phyloP scores from a whole-genome alignment of 1,140 invertebrate genomes.

The Drosophila pallidifrons region DNA sequence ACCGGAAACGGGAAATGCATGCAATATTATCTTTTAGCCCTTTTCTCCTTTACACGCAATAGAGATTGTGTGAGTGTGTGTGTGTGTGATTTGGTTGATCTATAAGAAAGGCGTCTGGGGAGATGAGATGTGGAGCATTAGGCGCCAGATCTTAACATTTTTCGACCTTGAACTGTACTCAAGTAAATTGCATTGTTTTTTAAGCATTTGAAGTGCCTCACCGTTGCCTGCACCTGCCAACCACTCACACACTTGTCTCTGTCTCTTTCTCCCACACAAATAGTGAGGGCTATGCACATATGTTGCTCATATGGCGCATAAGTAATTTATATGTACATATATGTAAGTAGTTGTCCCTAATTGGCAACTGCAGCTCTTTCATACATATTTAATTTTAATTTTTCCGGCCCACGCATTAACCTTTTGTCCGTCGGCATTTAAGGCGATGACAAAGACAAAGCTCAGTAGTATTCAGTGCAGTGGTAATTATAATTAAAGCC shows the following conservation, averaged over 20 bases:
- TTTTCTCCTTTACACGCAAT: conserved; percentile 33
- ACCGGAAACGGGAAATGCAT: conserved; percentile 74
- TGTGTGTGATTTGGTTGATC: not conserved
- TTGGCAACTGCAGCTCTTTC: conserved; percentile 53
- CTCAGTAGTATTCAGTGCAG: conserved; percentile 30
- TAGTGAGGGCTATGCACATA: conserved; percentile 43
- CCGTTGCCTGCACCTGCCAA: conserved; percentile 34
- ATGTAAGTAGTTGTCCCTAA: conserved; percentile 62
- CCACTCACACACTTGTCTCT: not conserved
- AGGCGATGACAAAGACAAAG: conserved; percentile 8
- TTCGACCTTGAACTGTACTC: conserved; percentile 49
- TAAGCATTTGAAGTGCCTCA: conserved; percentile 26
- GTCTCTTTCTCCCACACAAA: not conserved
- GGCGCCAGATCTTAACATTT: conserved; percentile 3
- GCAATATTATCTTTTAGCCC: conserved; percentile 70
- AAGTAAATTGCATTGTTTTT: conserved; percentile 22
- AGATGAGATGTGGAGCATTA: not conserved
- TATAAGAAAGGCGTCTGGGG: conserved; percentile 2
- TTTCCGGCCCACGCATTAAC: conserved; percentile 53
- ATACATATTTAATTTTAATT: conserved; percentile 67
- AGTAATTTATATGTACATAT: conserved; percentile 30
- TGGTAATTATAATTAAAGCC: conserved; percentile 70
- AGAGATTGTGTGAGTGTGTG: conserved; percentile 28
- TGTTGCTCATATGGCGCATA: conserved; percentile 66
- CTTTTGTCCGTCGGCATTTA: conserved; percentile 50